phyloP scores from a whole-genome alignment of 1,140 invertebrate species.

The Aporrectodea caliginosa region DNA sequence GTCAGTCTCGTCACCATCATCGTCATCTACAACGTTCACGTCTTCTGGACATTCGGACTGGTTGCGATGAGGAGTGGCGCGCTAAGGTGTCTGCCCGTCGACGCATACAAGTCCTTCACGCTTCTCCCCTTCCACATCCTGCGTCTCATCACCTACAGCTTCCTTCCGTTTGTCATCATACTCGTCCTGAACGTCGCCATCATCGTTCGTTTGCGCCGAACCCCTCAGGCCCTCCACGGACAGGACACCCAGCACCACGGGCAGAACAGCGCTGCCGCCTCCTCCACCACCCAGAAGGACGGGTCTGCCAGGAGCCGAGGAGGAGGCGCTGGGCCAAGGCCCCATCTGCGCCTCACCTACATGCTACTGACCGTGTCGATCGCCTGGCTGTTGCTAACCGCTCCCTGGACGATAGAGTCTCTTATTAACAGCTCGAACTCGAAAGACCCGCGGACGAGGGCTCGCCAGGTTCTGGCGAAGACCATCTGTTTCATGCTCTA shows the following conservation, averaged over 20 bases:
- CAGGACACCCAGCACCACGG: neutral
- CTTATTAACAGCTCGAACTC: constrained; percentile 37
- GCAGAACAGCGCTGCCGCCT: neutral
- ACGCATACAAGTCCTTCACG: constrained; percentile 8
- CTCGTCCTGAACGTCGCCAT: constrained; percentile 20
- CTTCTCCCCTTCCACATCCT: constrained; percentile 5
- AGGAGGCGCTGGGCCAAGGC: neutral
- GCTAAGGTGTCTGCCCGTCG: neutral
- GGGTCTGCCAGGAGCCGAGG: neutral
- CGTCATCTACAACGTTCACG: constrained; percentile 16
- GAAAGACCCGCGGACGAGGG: constrained; percentile 29
- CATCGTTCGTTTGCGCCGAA: neutral
- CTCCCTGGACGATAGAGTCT: constrained; percentile 47
- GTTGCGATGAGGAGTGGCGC: neutral
- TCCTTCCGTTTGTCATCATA: constrained; percentile 21
- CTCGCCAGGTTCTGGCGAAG: constrained; percentile 37
- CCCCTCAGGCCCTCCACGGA: neutral
- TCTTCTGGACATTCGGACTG: constrained; percentile 23
- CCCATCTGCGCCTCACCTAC: constrained; percentile 37
- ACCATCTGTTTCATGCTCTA: constrained; percentile 47
- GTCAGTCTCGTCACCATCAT: constrained; percentile 8
- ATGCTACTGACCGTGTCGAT: constrained; percentile 52
- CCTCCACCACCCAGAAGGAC: neutral
- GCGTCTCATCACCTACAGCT: constrained; percentile 9
- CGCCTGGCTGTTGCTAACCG: constrained; percentile 49